A percentile compares a stretch with the other conserved stretches of the same genome.
Evolutionary conservation across 2,888 invertebrate genomes (phyloP).

Genomic region (Esperia sulphurella): DNA sequence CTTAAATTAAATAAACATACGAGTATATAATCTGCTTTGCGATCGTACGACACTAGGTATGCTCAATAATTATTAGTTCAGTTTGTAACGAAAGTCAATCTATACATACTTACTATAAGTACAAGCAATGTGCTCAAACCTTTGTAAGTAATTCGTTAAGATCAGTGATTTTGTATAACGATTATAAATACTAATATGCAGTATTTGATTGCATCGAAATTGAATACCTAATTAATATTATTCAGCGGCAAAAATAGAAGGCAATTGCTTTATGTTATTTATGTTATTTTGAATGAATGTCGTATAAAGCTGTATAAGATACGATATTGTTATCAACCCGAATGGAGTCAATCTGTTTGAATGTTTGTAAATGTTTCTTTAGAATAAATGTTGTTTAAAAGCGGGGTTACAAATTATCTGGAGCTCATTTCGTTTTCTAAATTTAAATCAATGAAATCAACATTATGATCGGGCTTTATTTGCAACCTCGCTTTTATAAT

Average conservation of each 20-base stretch:
- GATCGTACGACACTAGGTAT: no score
- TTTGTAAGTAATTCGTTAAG: no score
- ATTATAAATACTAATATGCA: no score
- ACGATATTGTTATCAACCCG: slow-evolving; percentile 55
- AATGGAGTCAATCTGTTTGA: slow-evolving; percentile 43
- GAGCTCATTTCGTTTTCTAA: background rate
- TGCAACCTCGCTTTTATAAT: slow-evolving; percentile 61
- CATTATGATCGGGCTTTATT: slow-evolving; percentile 16
- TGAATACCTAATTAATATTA: slow-evolving; percentile 7
- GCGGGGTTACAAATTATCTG: slow-evolving; percentile 46
- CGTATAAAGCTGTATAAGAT: slow-evolving; percentile 49
- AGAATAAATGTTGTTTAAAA: slow-evolving; percentile 47
- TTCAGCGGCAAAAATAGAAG: slow-evolving; percentile 40
- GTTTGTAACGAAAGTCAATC: background rate
- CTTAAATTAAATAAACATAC: no score
- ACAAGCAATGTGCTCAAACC: background rate
- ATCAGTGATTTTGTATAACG: no score
- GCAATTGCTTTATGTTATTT: slow-evolving; percentile 52
- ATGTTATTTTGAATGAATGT: slow-evolving; percentile 61
- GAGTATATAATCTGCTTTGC: no score
- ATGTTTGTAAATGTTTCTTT: slow-evolving; percentile 63
- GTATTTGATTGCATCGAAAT: no score
- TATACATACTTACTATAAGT: background rate
- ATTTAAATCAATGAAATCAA: background rate
- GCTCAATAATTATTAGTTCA: no score